Percentiles rank a stretch among this genome's conserved stretches.
Conservation (phyloP, 2,888 invertebrate species). For the Noctua comes region DNA sequence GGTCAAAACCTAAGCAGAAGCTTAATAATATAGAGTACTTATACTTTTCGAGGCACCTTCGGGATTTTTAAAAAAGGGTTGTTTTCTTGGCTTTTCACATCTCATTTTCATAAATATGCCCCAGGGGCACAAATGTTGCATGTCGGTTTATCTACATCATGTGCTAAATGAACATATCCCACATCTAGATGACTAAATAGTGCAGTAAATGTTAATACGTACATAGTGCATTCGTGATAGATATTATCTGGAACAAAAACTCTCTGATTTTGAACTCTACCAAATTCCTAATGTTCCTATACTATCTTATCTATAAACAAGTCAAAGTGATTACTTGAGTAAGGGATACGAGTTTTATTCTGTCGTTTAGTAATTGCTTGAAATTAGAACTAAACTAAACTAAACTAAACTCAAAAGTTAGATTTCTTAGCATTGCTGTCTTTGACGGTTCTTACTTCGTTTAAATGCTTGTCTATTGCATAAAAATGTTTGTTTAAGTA, state of each 20-base stretch:
- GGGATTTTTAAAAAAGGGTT: not conserved
- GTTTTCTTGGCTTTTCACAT: not conserved
- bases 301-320: not conserved
- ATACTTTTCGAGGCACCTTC: no score
- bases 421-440: no score
- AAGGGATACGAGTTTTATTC: no score
- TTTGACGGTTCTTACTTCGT: no score
- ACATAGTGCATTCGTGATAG: not conserved
- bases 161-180: not conserved
- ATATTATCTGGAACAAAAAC: not conserved
- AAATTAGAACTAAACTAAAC: no score
- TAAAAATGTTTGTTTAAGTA: no score
- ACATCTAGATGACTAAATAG: not conserved
- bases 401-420: no score
- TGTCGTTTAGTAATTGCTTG: no score
- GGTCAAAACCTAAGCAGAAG: not conserved
- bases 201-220: not conserved
- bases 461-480: no score
- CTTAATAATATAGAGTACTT: constrained; percentile 2
- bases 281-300: not conserved
- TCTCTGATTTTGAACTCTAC: not conserved
- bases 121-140: no score
- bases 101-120: not conserved
- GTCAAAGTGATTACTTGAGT: no score
- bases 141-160: not conserved